These are phyloP conservation scores for Bradypodion pumilum DNA, from an alignment of 2,797 vertebrate genomes.

Conservation along the genomic window DNA sequence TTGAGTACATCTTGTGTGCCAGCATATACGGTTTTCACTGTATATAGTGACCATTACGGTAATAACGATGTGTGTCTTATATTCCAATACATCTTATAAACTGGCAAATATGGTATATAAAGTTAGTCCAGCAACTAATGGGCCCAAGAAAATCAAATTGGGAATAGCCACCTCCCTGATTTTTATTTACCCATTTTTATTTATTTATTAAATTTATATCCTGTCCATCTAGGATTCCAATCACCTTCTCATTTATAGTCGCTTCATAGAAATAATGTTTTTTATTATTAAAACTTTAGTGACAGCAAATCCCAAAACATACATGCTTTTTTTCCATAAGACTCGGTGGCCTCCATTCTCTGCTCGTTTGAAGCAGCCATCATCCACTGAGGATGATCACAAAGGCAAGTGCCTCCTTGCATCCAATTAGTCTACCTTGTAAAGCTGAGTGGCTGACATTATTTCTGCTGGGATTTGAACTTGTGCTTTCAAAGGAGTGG, in stretches of 20 bases:
- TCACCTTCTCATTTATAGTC: background rate
- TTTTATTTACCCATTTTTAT: too few relatives aligned
- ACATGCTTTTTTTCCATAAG: background rate
- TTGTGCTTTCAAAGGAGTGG: slow-evolving; percentile 23
- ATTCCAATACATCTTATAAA: too few relatives aligned
- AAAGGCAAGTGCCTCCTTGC: slow-evolving; percentile 6
- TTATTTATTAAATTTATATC: too few relatives aligned
- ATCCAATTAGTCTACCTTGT: slow-evolving; percentile 33
- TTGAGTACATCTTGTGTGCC: too few relatives aligned
- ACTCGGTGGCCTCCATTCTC: slow-evolving; percentile 6
- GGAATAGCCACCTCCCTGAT: background rate
- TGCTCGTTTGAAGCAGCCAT: background rate
- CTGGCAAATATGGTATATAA: too few relatives aligned
- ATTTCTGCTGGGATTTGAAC: slow-evolving; percentile 21
- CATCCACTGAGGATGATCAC: slow-evolving; percentile 27
- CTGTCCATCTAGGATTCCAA: too few relatives aligned
- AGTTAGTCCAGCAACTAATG: background rate
- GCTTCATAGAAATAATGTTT: background rate
- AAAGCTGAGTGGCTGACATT: slow-evolving; percentile 43
- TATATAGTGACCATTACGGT: too few relatives aligned
- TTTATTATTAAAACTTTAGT: background rate
- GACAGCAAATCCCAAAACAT: background rate
- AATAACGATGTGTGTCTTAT: too few relatives aligned
- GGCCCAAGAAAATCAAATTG: background rate
- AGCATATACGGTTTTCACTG: too few relatives aligned